Evolutionary conservation across 2,797 vertebrate genomes (phyloP), one percentile per base, ranked within the genome.

Genomic region (Argya squamiceps): DNA sequence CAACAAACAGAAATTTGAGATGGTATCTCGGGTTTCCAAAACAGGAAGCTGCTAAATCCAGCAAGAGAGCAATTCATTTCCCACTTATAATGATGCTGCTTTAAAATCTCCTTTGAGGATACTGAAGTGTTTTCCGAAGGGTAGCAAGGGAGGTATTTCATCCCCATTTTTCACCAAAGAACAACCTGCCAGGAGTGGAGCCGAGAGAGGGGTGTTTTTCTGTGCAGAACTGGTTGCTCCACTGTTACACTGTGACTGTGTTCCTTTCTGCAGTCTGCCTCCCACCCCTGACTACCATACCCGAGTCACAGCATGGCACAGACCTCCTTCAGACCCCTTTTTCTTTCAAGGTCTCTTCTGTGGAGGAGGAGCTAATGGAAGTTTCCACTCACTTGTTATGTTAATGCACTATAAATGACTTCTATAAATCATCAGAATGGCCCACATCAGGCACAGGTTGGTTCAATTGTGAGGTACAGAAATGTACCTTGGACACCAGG

Each of bases 31-130:
- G 32, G 85, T 97, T 97, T 95, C 96, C 91, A 91, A 85, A 95
- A 82, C 82, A 92, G 94, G 96, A 97, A 96, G 71, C 95, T 71
- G 93, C 76, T 94, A 96, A 92, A 94, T 91, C 79, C 92, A 96
- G 93, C 88, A 71, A 88, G 71, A 21, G 9, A 93, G 83, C 87
- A 83, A 94, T 93, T 92, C 24, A 83, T 94, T 96, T 93, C 92
- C 89, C 63, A 30, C 32, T 78, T 77, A 87, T 1, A 93, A 71
- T 67, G 60, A 77, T 71, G 84, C 81, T 75, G 89, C 75, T 81
- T 80, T 80, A 64, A 29, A 8, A 60, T 29, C 58, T 87, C 95
- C 87, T 92, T 41, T 69, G 92, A 95, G 91, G 84, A 75, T 69
- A 56, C 13, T 12, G 21, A 64, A 77, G 75, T 49, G 75, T 46